A percentile compares a stretch with the other conserved stretches of the same genome.
Conservation (phyloP, 1,140 invertebrate genomes). For the Drosophila kohkoa region DNA sequence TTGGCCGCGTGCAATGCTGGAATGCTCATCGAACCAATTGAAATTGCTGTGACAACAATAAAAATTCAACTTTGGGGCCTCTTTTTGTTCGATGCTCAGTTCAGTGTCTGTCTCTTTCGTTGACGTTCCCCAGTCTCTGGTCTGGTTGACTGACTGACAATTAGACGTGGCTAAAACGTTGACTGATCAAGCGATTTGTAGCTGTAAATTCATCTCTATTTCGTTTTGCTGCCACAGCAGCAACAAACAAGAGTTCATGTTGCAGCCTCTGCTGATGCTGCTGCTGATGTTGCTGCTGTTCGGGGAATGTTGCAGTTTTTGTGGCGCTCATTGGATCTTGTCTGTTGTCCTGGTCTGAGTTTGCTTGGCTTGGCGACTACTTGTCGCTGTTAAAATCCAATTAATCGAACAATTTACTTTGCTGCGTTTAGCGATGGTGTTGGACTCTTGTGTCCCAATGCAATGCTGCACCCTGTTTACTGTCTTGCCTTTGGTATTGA, state of each 20-base stretch:
- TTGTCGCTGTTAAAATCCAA: constrained; percentile 84
- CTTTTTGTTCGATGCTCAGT: constrained; percentile 56
- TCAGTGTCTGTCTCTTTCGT: constrained; percentile 4
- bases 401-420: constrained; percentile 85
- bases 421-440: constrained; percentile 80
- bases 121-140: constrained; percentile 45
- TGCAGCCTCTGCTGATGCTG: constrained; percentile 10
- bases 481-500: constrained; percentile 43
- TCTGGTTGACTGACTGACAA: constrained; percentile 77
- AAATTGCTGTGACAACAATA: constrained; percentile 85
- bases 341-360: constrained; percentile 1
- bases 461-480: constrained; percentile 10
- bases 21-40: constrained; percentile 85
- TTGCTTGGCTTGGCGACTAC: constrained; percentile 67
- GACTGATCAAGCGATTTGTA: constrained; percentile 85
- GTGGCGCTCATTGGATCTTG: constrained; percentile 43
- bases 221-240: constrained; percentile 50
- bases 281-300: not conserved
- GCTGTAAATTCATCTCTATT: constrained; percentile 84
- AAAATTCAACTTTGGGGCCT: constrained; percentile 83
- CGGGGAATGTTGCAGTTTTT: constrained; percentile 57
- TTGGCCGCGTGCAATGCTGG: constrained; percentile 79
- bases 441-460: constrained; percentile 35
- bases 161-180: constrained; percentile 83
- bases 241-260: constrained; percentile 65